Evolutionary conservation across 2,797 vertebrate genomes (phyloP).

Genomic region (Phylloscopus collybita): DNA sequence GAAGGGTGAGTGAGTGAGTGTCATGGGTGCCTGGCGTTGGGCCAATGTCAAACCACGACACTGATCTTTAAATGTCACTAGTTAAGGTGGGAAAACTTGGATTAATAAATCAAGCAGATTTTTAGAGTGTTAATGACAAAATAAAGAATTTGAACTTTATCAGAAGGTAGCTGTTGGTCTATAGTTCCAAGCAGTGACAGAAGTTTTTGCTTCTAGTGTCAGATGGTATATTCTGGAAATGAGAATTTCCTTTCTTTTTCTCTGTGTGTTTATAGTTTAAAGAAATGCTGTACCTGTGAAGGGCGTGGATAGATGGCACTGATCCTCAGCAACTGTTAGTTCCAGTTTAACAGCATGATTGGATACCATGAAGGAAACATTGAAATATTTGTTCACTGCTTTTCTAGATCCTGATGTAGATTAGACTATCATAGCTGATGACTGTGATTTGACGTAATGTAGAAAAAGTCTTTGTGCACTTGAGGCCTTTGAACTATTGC

Average conservation of each 20-base stretch:
- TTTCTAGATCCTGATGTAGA: background rate
- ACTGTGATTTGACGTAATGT: background rate
- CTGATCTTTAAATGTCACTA: background rate
- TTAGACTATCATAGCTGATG: background rate
- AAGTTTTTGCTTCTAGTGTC: constrained; percentile 11
- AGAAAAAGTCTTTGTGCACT: background rate
- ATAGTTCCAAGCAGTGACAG: background rate
- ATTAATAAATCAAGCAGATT: background rate
- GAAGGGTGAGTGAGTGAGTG: background rate
- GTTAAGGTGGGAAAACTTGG: background rate
- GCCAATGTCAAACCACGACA: background rate
- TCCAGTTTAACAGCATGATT: background rate
- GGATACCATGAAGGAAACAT: background rate
- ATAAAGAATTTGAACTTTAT: background rate
- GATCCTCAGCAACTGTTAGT: background rate
- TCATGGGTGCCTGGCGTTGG: background rate
- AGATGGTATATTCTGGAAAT: background rate
- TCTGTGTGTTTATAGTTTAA: background rate
- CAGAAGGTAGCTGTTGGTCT: background rate
- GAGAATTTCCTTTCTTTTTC: background rate
- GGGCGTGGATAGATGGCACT: background rate
- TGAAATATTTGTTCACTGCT: background rate
- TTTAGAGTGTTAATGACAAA: background rate
- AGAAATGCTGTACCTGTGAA: background rate
- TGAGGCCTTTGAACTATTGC: background rate